Percentiles rank a stretch among this genome's conserved stretches.
These are phyloP conservation scores for Agrilus biguttatus DNA, from an alignment of 2,888 invertebrate species.

Conservation along the genomic window DNA sequence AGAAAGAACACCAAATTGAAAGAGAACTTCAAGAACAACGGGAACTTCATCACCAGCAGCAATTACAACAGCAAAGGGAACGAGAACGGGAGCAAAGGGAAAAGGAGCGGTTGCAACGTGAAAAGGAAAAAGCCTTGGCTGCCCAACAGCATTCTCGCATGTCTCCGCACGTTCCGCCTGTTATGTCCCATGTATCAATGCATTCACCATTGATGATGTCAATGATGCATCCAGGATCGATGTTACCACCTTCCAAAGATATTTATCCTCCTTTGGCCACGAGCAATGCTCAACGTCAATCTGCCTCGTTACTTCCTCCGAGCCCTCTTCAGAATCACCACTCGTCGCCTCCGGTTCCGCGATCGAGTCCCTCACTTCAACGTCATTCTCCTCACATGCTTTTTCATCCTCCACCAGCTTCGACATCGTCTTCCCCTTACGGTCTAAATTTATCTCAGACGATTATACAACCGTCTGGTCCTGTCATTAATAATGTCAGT, in stretches of 20 bases:
- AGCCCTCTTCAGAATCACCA: constrained; percentile 13
- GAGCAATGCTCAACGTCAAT: constrained; percentile 24
- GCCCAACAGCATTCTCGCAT: constrained; percentile 27
- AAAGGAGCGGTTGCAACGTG: constrained; percentile 36
- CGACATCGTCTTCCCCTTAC: constrained; percentile 17
- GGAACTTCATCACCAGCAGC: constrained; percentile 11
- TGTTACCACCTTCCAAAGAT: constrained; percentile 22
- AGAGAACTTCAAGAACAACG: constrained; percentile 36
- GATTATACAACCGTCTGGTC: constrained; percentile 30
- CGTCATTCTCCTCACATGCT: constrained; percentile 33
- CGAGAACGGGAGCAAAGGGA: constrained; percentile 33
- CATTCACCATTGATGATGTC: constrained; percentile 23
- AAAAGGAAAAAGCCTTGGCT: constrained; percentile 33
- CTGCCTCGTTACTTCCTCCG: constrained; percentile 21
- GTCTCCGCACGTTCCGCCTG: constrained; percentile 26
- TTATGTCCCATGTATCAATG: constrained; percentile 16
- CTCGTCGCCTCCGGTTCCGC: constrained; percentile 23
- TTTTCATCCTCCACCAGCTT: constrained; percentile 16
- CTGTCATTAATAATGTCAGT: constrained; percentile 21
- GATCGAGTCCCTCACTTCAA: constrained; percentile 41
- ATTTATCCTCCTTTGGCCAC: constrained; percentile 20
- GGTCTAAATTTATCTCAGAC: constrained; percentile 25
- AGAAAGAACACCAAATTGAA: constrained; percentile 40
- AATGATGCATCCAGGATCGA: constrained; percentile 24
- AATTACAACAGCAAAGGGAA: constrained; percentile 21